Base-by-base conservation (phyloP, 2,113 vertebrate genomes). In the Leucoraja erinaceus region DNA sequence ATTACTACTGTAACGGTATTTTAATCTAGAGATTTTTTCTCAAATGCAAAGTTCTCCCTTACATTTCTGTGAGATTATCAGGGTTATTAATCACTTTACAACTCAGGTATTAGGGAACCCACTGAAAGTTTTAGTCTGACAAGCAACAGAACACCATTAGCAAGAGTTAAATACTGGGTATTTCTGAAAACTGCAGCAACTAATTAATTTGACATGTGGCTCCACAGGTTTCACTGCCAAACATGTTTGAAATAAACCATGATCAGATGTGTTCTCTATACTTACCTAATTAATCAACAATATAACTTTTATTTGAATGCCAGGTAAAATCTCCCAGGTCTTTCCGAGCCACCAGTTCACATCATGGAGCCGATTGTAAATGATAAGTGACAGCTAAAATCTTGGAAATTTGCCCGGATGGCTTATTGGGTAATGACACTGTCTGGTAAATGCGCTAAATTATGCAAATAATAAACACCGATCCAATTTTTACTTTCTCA, bases 351-450 rank as follows among this genome's bases (percentile, higher is more conserved):
- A 61, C n/a, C 81, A 86, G 61, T 88, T 66, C 61, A 88, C 83
- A 31, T 66, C n/a, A 5, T n/a, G 61, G 83, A 61, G 25, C 59
- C 18, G 59, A 88, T 88, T 88, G 56, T 16, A 84, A 84, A 84
- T 61, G 81, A 56, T 86, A 63, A 61, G 25, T 84, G 81, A n/a
- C 56, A 61, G 83, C 61, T 86, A 86, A 63, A 61, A 86, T 31
- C 59, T 63, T 88, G 83, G 28, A 66, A 88, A 1, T 6, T 88
- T 88, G 59, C 83, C 83, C 59, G 14, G 14, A 18, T 88, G 59
- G 83, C 83, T 88, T 88, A 88, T n/a, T 88, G 81, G 22, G 11
- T 86, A 61, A 86, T 5, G 56, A 25, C 81, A 86, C 81, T n/a
- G 28, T 11, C 11, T 84, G 56, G 59, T 31, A 63, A 31, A 33